phyloP scores from a whole-genome alignment of 2,888 invertebrate species.

The Lepidochrysops patricia region DNA sequence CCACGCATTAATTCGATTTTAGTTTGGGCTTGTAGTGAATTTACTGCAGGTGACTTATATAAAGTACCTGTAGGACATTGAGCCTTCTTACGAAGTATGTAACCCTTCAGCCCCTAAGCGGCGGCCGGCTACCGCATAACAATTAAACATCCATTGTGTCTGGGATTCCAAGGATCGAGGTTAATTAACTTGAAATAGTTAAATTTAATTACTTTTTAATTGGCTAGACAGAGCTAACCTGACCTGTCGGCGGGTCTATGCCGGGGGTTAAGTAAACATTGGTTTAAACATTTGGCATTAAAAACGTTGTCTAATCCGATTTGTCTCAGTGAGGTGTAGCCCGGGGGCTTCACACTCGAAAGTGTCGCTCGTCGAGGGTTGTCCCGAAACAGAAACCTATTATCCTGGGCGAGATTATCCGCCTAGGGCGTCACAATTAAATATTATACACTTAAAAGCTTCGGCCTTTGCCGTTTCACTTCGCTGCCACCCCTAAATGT shows the following conservation, averaged over 20 bases:
- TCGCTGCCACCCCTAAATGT: conserved; percentile 74
- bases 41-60: no score
- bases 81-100: no score
- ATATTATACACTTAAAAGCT: conserved; percentile 76
- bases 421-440: conserved; percentile 76
- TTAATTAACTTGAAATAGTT: neutral
- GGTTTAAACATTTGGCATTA: conserved; percentile 46
- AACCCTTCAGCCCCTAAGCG: no score
- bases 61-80: no score
- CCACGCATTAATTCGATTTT: neutral
- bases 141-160: no score
- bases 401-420: conserved; percentile 75
- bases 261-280: conserved; percentile 20
- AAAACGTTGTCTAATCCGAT: conserved; percentile 69
- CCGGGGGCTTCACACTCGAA: conserved; percentile 64
- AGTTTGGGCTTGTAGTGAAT: no score
- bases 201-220: neutral
- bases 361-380: conserved; percentile 70
- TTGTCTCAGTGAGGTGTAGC: conserved; percentile 64
- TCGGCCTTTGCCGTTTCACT: conserved; percentile 75
- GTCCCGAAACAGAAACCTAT: conserved; percentile 74
- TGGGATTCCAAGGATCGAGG: no score
- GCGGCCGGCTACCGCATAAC: no score
- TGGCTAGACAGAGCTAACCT: neutral
- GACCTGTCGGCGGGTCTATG: neutral